Percentiles rank a stretch among this genome's conserved stretches.
These are phyloP conservation scores for Clanis bilineata DNA, from an alignment of 2,888 invertebrate genomes.

Conservation along the genomic window DNA sequence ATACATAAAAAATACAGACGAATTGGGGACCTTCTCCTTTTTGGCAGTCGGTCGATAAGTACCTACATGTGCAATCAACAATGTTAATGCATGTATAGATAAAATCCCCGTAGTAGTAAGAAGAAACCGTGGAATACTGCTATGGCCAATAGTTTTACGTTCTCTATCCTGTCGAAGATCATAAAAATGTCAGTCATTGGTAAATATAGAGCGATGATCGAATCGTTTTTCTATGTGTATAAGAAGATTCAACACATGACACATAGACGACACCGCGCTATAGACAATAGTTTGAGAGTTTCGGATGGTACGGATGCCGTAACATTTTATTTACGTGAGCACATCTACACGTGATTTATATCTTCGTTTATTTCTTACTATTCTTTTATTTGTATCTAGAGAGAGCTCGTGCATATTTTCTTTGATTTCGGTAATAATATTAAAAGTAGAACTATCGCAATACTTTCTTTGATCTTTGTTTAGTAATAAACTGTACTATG, in stretches of 20 bases:
- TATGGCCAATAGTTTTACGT: slow-evolving; percentile 28
- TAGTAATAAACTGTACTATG: no score
- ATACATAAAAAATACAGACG: no score
- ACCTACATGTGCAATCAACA: no score
- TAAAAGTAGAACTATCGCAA: not conserved
- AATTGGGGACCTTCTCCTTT: no score
- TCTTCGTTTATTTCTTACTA: not conserved
- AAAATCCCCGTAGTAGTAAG: no score
- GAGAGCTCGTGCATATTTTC: not conserved
- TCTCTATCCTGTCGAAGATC: slow-evolving; percentile 37
- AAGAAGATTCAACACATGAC: slow-evolving; percentile 15
- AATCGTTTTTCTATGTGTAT: slow-evolving; percentile 35
- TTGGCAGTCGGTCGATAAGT: no score
- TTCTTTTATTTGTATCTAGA: not conserved
- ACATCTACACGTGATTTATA: not conserved
- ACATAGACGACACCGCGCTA: slow-evolving; percentile 25
- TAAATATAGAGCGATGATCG: slow-evolving; percentile 46
- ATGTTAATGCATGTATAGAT: no score
- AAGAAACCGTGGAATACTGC: no score
- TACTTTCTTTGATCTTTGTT: no score
- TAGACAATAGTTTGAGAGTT: slow-evolving; percentile 27
- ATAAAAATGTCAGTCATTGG: slow-evolving; percentile 46
- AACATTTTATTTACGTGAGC: slow-evolving; percentile 25
- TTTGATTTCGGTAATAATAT: not conserved
- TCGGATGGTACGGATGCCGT: slow-evolving; percentile 17